Evolutionary conservation across 2,797 vertebrate genomes (phyloP), one percentile per base, ranked within the genome.

Genomic region (Argyrosomus regius): DNA sequence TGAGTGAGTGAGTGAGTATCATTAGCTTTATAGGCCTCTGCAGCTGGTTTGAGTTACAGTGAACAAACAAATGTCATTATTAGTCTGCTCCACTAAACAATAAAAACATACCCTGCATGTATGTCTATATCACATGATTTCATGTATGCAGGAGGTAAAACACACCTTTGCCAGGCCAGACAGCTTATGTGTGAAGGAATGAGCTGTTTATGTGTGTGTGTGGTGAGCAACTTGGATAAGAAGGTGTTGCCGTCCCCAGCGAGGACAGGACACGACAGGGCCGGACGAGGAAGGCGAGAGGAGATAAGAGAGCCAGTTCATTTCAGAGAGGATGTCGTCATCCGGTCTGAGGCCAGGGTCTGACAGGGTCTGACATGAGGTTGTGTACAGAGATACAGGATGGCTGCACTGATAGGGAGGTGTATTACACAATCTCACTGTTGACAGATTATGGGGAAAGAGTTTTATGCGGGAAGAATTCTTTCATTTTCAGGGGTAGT

Each of bases 391-490:
- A 72, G 87, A 65, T 82, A 64, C 80, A 65, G 86, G 79, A 78
- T 86, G 50, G 62, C 78, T 71, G 63, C 49, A n/a, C 72, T 85
- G 89, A 90, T 88, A 89, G 39, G 59, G 57, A 79, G 83, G 72
- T 31, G 41, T 71, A 60, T 93, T 93, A 82, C 82, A 77, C 87
- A 92, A 94, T 62, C 50, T 78, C 31, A 35, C 56, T 93, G 79
- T 81, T 87, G 88, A 89, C 83, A 86, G 72, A 85, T 69, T 73
- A 48, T 82, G 63, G 41, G 50, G 59, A 72, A 77, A 78, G 70
- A 83, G 53, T 72, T 80, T 26, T 65, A 22, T 70, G 78, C 16
- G 68, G 68, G 85, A 86, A 45, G 43, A 68, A 20, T 50, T 13
- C 1, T 48, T 14, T 59, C 0, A 7, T 31, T 77, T 74, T 24